Evolutionary conservation across 35 echinoderm and acorn worm genomes (phyloP), one percentile per base, ranked within the genome.

Genomic region (Amphiura filiformis): DNA sequence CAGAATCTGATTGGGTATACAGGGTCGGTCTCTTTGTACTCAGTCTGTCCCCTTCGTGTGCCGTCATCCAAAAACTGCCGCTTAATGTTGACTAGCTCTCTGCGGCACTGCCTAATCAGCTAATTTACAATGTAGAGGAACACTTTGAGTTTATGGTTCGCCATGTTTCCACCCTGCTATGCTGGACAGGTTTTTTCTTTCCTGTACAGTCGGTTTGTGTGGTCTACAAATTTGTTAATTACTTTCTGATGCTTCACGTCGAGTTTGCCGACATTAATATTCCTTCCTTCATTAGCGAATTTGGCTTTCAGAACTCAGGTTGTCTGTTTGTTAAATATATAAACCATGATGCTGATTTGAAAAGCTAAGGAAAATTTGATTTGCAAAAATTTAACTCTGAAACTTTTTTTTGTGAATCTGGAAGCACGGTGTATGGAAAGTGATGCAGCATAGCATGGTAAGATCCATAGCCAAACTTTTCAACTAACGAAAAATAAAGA

Each of bases 31-130:
- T 37, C 83, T 85, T 85, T 85, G 83, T 65, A 26, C 83, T 85
- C 83, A 34, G 49, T 40, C 83, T 22, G 32, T 56, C 83, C 52
- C 83, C 32, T 85, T 85, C 56, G 83, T 61, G 56, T 85, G 83
- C 83, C 83, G 83, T 85, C 83, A 85, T 56, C 83, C 56, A 37
- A 75, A 31, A 85, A 85, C 52, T 85, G 44, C 83, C 83, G 83
- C 56, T 85, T 65, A 65, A 85, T 15, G 47, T 85, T 85, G 49
- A 85, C 56, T 61, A 85, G 35, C 49, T 56, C 83, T 85, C 83
- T 26, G 61, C 61, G 61, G 61, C 61, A 70, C 61, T 26, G 61
- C 83, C 83, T 85, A 61, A 85, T 64, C 83, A 70, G 83, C 13
- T 85, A 65, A 61, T 85, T 61, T 85, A n/a, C n/a, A n/a, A n/a